Conservation (phyloP, 2,113 vertebrate species). For the Podarcis muralis region DNA sequence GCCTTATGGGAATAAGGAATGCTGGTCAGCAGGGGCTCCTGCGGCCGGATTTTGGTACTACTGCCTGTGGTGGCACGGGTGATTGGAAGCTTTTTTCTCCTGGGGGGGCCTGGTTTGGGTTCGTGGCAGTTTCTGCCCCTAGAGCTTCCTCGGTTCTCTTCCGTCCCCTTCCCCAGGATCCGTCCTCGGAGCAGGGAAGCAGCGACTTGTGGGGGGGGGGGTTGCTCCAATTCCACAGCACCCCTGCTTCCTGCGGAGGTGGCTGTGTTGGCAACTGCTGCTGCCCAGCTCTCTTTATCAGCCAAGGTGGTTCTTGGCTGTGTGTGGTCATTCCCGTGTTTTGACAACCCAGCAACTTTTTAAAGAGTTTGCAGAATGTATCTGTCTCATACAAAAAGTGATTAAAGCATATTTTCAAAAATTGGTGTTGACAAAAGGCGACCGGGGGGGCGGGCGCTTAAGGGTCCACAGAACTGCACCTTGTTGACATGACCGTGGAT, state of each 20-base stretch:
- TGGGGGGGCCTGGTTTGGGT: not conserved
- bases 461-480: too few species aligned
- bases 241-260: too few species aligned
- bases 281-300: too few species aligned
- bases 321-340: too few species aligned
- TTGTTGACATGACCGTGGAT: too few species aligned
- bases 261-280: not conserved
- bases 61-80: not conserved
- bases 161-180: not conserved
- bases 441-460: too few species aligned
- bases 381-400: not conserved
- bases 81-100: not conserved
- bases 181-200: not conserved
- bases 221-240: too few species aligned
- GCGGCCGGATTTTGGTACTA: too few species aligned
- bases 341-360: not conserved
- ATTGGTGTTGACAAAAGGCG: too few species aligned
- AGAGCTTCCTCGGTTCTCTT: not conserved
- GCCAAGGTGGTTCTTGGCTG: not conserved
- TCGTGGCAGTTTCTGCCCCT: rapidly evolving
- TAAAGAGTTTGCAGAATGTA: not conserved
- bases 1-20: too few species aligned
- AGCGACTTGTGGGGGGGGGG: rapidly evolving
- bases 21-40: not conserved
- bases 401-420: constrained; percentile 45